Evolutionary conservation across 2,113 vertebrate species (phyloP), one percentile per base, ranked within the genome.

Genomic region (Gasterosteus aculeatus): DNA sequence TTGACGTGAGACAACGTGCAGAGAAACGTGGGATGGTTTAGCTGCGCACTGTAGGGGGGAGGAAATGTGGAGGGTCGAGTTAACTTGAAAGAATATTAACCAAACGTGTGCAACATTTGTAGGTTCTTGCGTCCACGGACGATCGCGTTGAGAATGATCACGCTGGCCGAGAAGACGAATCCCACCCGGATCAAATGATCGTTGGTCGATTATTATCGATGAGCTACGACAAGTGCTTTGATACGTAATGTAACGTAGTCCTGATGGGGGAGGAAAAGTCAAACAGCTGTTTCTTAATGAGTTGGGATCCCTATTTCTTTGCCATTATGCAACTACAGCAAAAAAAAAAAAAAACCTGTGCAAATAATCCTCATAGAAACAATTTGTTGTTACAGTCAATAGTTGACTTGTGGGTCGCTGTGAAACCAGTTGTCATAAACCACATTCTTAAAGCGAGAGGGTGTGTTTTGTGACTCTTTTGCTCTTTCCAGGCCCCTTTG

Each of bases 391-490:
- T 70, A n/a, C 9, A 61, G 31, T 44, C 15, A 2, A 54, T 14
- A 61, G 31, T 44, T n/a, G 3, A 26, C 51, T 54, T 14, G 22
- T 54, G 53, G 53, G 5, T 53, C 11, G n/a, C 51, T 18, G 62
- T 82, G 19, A 72, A 68, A 51, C 8, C 31, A 39, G 10, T 16
- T 44, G 44, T 31, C 11, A 41, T 11, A 68, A 71, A 49, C 7
- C 22, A 29, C 31, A 10, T 51, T 35, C 15, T 66, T 26, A 22
- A 22, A 9, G 8, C 31, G n/a, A 49, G n/a, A n/a, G n/a, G 51
- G 44, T 72, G 72, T 60, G 14, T 26, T 3, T 73, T 76, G 82
- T 81, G 81, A 63, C 58, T 42, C 18, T 22, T 47, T 62, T 12
- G 53, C 53, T 53, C 33, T 59, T 46, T 46, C 71, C 62, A 72